Conservation (phyloP, 2,113 vertebrate species). For the Gorsachius goisagi region DNA sequence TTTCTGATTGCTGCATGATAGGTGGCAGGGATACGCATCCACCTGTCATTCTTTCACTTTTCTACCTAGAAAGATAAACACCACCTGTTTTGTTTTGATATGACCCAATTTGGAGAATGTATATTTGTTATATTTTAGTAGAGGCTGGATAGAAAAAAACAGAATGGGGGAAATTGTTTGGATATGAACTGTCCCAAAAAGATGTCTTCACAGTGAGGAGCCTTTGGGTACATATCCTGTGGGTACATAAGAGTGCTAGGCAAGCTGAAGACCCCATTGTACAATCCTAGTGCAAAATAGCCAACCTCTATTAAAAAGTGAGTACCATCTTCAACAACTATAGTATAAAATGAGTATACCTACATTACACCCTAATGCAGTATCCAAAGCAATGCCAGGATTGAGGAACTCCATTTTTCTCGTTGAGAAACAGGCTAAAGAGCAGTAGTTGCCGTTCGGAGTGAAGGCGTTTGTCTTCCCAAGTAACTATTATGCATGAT, state of each 20-base stretch:
- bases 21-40: fast-evolving
- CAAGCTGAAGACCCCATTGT: neutral
- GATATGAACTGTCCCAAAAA: neutral
- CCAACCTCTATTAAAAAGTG: neutral
- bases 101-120: neutral
- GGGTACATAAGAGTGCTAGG: neutral
- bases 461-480: too few relatives aligned
- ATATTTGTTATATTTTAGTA: neutral
- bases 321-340: neutral
- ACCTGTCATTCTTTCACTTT: neutral
- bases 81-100: neutral
- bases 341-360: neutral
- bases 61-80: neutral
- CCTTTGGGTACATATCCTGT: neutral
- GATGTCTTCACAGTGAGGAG: neutral
- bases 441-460: neutral
- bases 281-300: neutral
- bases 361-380: too few relatives aligned
- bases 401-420: neutral
- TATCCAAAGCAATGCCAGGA: neutral
- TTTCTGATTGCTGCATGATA: neutral
- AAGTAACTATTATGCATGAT: too few relatives aligned
- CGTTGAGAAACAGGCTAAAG: neutral
- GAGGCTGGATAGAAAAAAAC: neutral
- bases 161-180: neutral